Conservation (phyloP, 2,888 invertebrate genomes). For the Hirtodrosophila trivittata region DNA sequence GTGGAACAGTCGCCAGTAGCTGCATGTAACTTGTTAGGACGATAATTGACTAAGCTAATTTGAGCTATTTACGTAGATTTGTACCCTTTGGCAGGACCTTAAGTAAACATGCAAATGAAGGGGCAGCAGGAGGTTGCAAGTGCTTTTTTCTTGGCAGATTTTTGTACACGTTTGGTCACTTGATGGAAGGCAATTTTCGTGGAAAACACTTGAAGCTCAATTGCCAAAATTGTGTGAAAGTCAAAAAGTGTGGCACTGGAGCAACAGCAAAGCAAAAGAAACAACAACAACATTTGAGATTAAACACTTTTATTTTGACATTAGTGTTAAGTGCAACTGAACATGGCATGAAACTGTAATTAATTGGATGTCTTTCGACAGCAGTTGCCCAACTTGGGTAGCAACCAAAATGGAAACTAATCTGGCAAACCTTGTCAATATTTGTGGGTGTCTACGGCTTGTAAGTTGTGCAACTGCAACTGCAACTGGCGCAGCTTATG, state of each 20-base stretch:
- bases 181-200: constrained; percentile 57
- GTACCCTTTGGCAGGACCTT: constrained; percentile 4
- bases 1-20: constrained; percentile 28
- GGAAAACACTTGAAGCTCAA: constrained; percentile 65
- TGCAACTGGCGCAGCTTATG: constrained; percentile 22
- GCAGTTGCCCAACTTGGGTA: constrained; percentile 1
- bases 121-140: constrained; percentile 37
- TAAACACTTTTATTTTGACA: constrained; percentile 32
- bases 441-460: constrained; percentile 35
- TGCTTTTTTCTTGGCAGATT: no score
- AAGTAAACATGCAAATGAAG: constrained; percentile 61
- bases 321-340: constrained; percentile 58
- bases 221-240: constrained; percentile 58
- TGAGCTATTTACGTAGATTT: constrained; percentile 73
- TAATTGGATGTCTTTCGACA: constrained; percentile 27
- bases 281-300: constrained; percentile 23
- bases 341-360: constrained; percentile 56
- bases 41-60: constrained; percentile 73
- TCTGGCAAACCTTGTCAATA: constrained; percentile 47
- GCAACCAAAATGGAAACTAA: constrained; percentile 16
- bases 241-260: constrained; percentile 12
- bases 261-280: constrained; percentile 22
- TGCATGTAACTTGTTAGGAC: constrained; percentile 42
- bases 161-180: no score
- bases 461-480: constrained; percentile 45